A percentile compares a stretch with the other conserved stretches of the same genome.
phyloP scores from a whole-genome alignment of 1,140 invertebrate species.

The Philaenus spumarius region DNA sequence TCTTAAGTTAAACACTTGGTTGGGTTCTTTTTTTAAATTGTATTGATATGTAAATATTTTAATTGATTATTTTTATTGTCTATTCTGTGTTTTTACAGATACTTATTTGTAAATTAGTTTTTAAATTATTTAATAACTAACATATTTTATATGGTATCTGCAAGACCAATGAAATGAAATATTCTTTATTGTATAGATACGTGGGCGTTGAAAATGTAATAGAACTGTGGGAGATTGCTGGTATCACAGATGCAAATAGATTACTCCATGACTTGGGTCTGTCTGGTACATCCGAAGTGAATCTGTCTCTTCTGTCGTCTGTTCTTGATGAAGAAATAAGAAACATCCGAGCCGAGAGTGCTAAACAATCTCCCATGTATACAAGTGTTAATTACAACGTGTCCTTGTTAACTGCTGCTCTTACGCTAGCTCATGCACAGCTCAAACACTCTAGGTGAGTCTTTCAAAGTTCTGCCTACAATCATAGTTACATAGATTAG shows the following conservation, averaged over 20 bases:
- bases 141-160: too few relatives aligned
- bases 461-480: too few relatives aligned
- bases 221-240: constrained; percentile 65
- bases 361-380: constrained; percentile 25
- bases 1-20: too few relatives aligned
- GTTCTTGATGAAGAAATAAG: constrained; percentile 68
- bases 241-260: constrained; percentile 51
- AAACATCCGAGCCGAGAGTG: constrained; percentile 43
- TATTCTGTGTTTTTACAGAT: too few relatives aligned
- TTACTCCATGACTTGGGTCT: constrained; percentile 50
- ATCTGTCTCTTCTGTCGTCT: constrained; percentile 58
- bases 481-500: neutral
- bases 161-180: too few relatives aligned
- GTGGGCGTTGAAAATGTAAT: constrained; percentile 46
- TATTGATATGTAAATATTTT: too few relatives aligned
- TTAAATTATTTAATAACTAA: too few relatives aligned
- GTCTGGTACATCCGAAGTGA: constrained; percentile 46
- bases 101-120: too few relatives aligned
- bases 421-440: constrained; percentile 21
- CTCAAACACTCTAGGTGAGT: constrained; percentile 24
- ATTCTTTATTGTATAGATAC: constrained; percentile 32
- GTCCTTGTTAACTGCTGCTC: constrained; percentile 14
- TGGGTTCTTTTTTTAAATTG: too few relatives aligned
- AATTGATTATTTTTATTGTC: too few relatives aligned
- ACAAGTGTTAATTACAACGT: too few relatives aligned